A percentile compares a stretch with the other conserved stretches of the same genome.
phyloP scores from a whole-genome alignment of 1,140 invertebrate genomes.

The Calliphora vicina region DNA sequence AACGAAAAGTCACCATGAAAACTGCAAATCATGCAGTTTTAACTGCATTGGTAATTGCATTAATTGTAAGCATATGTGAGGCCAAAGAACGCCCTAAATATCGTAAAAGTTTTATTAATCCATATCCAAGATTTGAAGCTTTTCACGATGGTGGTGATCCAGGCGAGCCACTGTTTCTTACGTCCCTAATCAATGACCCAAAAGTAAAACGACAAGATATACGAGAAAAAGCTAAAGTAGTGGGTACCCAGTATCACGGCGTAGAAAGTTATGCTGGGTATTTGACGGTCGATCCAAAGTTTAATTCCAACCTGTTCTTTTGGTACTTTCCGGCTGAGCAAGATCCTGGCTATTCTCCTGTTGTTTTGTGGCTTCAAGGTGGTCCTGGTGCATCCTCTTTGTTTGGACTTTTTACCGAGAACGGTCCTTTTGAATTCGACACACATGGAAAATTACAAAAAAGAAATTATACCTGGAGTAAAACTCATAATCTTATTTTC shows the following conservation, averaged over 20 bases:
- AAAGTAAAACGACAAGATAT: conserved; percentile 44
- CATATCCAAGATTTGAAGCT: conserved; percentile 52
- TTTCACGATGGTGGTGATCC: conserved; percentile 54
- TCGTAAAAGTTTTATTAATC: conserved; percentile 55
- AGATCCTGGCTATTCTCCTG: conserved; percentile 68
- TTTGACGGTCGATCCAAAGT: conserved; percentile 78
- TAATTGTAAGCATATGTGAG: not conserved
- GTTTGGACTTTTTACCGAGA: conserved; percentile 82
- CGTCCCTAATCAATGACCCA: conserved; percentile 48
- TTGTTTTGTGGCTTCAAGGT: conserved; percentile 87
- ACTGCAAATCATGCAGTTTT: conserved; percentile 26
- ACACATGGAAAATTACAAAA: conserved; percentile 66
- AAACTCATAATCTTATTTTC: conserved; percentile 78
- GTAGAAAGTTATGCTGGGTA: conserved; percentile 68
- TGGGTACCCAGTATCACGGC: conserved; percentile 47
- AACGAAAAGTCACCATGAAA: conserved; percentile 18
- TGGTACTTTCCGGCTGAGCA: conserved; percentile 84
- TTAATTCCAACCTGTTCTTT: conserved; percentile 86
- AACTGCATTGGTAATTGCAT: not conserved
- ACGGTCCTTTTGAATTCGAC: conserved; percentile 78
- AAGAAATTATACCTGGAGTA: conserved; percentile 78
- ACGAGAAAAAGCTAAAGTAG: conserved; percentile 47
- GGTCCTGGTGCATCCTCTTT: conserved; percentile 82
- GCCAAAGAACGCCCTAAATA: conserved; percentile 1
- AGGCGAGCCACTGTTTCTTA: conserved; percentile 55